Evolutionary conservation across 2,113 vertebrate genomes (phyloP).

Genomic region (Clupea harengus): DNA sequence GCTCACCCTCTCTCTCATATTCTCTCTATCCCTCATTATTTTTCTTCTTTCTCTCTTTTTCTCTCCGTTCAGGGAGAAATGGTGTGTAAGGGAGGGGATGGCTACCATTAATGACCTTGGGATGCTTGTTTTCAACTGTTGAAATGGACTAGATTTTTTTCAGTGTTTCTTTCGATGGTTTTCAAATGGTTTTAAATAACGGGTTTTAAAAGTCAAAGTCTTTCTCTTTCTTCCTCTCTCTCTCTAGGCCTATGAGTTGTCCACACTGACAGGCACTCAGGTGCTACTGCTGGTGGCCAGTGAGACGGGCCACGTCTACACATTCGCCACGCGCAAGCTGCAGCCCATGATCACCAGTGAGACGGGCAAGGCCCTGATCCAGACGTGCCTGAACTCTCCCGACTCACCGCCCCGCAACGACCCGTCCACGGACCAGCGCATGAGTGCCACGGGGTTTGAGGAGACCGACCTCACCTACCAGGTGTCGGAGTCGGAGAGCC

Average conservation of each 20-base stretch:
- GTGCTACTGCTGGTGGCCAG: slow-evolving; percentile 96
- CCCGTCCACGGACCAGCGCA: slow-evolving; percentile 96
- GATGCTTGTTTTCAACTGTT: too few species aligned
- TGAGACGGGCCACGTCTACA: slow-evolving; percentile 97
- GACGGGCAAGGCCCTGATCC: slow-evolving; percentile 97
- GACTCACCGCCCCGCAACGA: slow-evolving; percentile 95
- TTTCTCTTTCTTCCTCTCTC: slow-evolving; percentile 8
- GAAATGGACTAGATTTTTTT: too few species aligned
- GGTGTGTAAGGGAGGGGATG: too few species aligned
- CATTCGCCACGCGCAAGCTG: slow-evolving; percentile 95
- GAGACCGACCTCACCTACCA: slow-evolving; percentile 99
- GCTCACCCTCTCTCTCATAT: too few species aligned
- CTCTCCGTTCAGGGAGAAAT: too few species aligned
- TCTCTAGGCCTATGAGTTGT: slow-evolving; percentile 90
- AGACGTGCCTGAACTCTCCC: slow-evolving; percentile 98
- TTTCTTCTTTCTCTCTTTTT: too few species aligned
- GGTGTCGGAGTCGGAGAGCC: slow-evolving; percentile 96
- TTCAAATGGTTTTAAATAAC: background rate
- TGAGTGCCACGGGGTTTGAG: slow-evolving; percentile 98
- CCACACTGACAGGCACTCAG: slow-evolving; percentile 96
- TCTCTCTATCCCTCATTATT: too few species aligned
- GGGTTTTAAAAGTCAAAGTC: background rate
- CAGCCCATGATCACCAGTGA: slow-evolving; percentile 99
- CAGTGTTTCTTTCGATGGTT: too few species aligned
- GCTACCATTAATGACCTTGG: too few species aligned